phyloP scores from a whole-genome alignment of 2,888 invertebrate species.

The Clanis bilineata region DNA sequence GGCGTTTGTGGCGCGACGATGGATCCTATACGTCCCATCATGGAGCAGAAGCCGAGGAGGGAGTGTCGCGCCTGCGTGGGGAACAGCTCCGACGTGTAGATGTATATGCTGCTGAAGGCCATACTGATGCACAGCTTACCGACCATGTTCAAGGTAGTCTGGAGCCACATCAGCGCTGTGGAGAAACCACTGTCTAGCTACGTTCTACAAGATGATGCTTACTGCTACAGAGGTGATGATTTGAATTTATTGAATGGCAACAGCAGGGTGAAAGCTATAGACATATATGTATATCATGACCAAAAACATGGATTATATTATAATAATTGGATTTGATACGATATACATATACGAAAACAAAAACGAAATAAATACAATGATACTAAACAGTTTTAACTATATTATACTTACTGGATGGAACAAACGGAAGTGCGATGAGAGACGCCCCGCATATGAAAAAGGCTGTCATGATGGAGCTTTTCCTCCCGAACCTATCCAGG shows the following conservation, averaged over 20 bases:
- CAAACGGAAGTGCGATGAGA: constrained; percentile 80
- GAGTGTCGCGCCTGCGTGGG: constrained; percentile 85
- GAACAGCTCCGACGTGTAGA: constrained; percentile 86
- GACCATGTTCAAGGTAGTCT: constrained; percentile 74
- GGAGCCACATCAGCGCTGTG: constrained; percentile 68
- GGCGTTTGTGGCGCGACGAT: constrained; percentile 86
- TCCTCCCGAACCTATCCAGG: constrained; percentile 82
- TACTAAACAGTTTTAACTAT: background rate
- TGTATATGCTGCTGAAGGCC: constrained; percentile 74
- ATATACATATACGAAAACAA: background rate
- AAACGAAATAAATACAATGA: background rate
- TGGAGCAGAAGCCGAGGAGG: constrained; percentile 84
- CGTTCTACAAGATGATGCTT: background rate
- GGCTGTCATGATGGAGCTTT: constrained; percentile 79
- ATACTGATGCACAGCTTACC: constrained; percentile 75
- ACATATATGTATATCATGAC: background rate
- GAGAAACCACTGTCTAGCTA: constrained; percentile 25
- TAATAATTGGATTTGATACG: background rate
- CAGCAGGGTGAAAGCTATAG: background rate
- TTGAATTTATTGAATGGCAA: background rate
- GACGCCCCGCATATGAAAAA: constrained; percentile 82
- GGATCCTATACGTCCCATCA: constrained; percentile 85
- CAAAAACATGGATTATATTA: background rate
- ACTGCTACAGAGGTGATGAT: background rate
- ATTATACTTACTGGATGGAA: constrained; percentile 74